These are phyloP conservation scores for Coracopsis vasa DNA, from an alignment of 2,113 vertebrate species.

Conservation along the genomic window DNA sequence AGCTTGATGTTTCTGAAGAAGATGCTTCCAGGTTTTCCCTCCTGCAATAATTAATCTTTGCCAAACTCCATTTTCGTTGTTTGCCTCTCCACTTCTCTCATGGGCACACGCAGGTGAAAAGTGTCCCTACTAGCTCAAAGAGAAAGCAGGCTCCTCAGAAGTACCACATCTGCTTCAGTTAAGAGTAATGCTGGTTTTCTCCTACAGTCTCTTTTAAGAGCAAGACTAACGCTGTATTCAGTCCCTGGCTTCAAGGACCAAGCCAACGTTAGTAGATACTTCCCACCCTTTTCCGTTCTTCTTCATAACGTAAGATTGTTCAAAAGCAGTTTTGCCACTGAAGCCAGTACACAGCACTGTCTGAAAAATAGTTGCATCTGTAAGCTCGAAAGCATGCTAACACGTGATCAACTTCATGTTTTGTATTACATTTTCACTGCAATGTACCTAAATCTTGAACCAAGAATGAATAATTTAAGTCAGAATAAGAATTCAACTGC, in stretches of 20 bases:
- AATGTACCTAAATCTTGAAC: background rate
- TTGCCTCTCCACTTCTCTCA: background rate
- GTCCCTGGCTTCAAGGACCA: slow-evolving; percentile 30
- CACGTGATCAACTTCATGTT: background rate
- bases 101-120: background rate
- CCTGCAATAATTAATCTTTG: background rate
- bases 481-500: background rate
- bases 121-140: background rate
- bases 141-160: background rate
- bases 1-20: background rate
- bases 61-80: background rate
- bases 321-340: background rate
- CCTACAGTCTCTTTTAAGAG: background rate
- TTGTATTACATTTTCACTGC: background rate
- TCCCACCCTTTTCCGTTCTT: background rate
- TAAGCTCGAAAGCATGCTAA: background rate
- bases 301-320: background rate
- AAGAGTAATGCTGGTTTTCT: background rate
- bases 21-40: background rate
- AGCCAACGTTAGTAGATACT: background rate
- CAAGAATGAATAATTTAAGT: background rate
- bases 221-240: background rate
- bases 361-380: background rate
- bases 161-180: background rate
- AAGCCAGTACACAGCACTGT: background rate